These are phyloP conservation scores for Premnoplex brunnescens DNA, from an alignment of 2,797 vertebrate genomes.

Conservation along the genomic window DNA sequence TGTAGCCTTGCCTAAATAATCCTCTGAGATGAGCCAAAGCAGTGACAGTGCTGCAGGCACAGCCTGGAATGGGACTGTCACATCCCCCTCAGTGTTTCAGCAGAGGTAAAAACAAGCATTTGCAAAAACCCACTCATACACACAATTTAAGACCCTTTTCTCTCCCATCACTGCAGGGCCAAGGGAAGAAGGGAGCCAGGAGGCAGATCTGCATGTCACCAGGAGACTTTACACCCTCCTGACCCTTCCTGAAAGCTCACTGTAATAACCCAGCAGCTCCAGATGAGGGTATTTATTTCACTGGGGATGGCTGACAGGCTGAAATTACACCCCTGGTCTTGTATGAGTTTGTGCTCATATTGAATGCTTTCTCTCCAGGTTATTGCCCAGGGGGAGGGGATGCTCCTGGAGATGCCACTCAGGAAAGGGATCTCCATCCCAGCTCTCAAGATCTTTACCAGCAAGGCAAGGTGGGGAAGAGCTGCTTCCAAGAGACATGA, in stretches of 20 bases:
- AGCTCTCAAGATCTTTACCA: not conserved
- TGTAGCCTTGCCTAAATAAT: not conserved
- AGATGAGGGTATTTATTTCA: not conserved
- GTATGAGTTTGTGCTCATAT: not conserved
- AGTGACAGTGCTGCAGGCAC: not conserved
- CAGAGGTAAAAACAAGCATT: not conserved
- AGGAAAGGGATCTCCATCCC: not conserved
- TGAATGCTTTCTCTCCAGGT: not conserved
- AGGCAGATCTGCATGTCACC: not conserved
- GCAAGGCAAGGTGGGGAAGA: not conserved
- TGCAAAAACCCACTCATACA: not conserved
- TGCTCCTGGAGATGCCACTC: not conserved
- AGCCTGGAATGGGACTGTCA: not conserved
- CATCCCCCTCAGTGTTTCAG: not conserved
- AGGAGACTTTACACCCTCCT: not conserved
- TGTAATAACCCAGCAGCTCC: not conserved
- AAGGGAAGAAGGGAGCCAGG: not conserved
- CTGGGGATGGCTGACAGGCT: not conserved
- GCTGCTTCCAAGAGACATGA: not conserved
- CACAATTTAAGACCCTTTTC: not conserved
- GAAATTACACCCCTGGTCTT: conserved; percentile 1
- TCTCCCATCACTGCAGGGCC: not conserved
- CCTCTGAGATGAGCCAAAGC: not conserved
- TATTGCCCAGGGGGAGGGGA: not conserved
- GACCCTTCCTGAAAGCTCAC: not conserved